Evolutionary conservation across 2,797 vertebrate species (phyloP).

Genomic region (Molossus molossus): DNA sequence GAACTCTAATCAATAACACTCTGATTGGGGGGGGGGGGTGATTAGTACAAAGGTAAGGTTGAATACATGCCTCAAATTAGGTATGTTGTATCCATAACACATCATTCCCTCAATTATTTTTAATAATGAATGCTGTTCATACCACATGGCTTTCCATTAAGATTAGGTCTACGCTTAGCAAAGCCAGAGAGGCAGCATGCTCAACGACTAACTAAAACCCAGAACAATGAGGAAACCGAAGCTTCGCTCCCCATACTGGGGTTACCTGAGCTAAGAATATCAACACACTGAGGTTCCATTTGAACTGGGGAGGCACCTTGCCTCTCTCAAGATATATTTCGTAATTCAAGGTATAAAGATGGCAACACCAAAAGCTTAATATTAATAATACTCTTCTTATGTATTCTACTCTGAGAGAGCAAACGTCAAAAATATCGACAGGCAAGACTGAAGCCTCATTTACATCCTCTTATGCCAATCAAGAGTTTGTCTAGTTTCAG

Average conservation of each 20-base stretch:
- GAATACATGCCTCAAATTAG: not conserved
- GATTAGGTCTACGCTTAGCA: not conserved
- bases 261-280: constrained; percentile 16
- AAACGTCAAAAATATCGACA: constrained; percentile 53
- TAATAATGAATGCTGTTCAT: not conserved
- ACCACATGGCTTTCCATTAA: not conserved
- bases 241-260: not conserved
- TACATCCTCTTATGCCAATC: not conserved
- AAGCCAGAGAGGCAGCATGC: not conserved
- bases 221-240: not conserved
- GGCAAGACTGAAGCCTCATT: constrained; percentile 63
- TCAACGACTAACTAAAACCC: not conserved
- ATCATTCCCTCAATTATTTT: not conserved
- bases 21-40: not conserved
- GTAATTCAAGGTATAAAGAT: not conserved
- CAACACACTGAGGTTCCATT: not conserved
- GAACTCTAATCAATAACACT: not conserved
- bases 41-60: not conserved
- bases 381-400: not conserved
- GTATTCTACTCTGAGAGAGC: constrained; percentile 7
- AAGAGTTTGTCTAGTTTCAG: not conserved
- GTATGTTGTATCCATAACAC: not conserved
- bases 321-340: not conserved
- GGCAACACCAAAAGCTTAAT: not conserved
- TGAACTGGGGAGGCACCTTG: not conserved